Base-by-base conservation (phyloP, 1,140 invertebrate genomes). In the Zaprionus davidi region DNA sequence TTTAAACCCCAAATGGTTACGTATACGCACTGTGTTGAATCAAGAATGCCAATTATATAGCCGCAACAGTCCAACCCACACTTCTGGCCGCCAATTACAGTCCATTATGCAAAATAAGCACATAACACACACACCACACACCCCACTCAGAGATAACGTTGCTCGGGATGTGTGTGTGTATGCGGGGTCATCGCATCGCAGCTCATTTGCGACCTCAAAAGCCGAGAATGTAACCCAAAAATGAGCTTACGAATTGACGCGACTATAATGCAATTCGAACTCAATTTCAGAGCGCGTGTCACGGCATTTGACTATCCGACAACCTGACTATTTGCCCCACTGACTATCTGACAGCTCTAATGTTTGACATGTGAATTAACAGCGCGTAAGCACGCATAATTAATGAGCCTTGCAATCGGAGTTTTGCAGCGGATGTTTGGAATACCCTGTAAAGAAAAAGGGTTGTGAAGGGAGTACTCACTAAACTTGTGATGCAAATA, bases 81-180 rank as follows among this genome's bases (percentile, higher is more conserved):
- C 60, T 55, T 71, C 63, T 24, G 46, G 51, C 68, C 51, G 56
- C 71, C 67, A 88, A 88, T 87, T 78, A 72, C 71, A 88, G 74
- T 83, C 78, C 71, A 87, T 87, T 87, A 88, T 87, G 84, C 84
- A 88, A 88, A 88, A 83, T 76, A 81, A 78, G 79, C 82, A 79
- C 78, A 81, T 69, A 66, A 75, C 55, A 65, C 20, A 56, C 31
- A 75, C 53, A 59, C 24, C 44, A 59, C n/a, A 34, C n/a, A 11
- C 2, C 31, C 12, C 12, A 2, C 3, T 1, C 5, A 41, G 38
- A n/a, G 15, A 41, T n/a, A 41, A 15, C 31, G 12, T 24, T 36
- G 22, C 49, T 20, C 17, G 17, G n/a, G 12, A 1, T 36, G 46
- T 26, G 11, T n/a, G 60, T 51, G 4, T 49, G 57, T 13, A 20